Evolutionary conservation across 2,888 invertebrate species (phyloP).

Genomic region (Clunio marinus): DNA sequence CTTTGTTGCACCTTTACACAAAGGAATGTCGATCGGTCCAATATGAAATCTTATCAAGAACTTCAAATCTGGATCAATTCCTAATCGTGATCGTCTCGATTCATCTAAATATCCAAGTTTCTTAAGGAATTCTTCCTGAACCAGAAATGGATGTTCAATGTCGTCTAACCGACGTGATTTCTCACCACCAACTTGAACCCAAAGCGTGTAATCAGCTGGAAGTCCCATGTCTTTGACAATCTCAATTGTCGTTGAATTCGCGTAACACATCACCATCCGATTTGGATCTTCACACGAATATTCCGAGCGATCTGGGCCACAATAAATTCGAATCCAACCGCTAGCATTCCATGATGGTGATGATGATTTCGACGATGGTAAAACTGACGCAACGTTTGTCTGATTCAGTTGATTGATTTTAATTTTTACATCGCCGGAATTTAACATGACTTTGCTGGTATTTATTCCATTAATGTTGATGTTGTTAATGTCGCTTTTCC

Average conservation of each 20-base stretch:
- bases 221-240: constrained; percentile 41
- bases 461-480: constrained; percentile 1
- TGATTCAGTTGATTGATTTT: constrained; percentile 35
- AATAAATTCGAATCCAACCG: constrained; percentile 42
- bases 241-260: constrained; percentile 40
- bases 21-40: constrained; percentile 57
- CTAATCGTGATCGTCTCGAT: constrained; percentile 58
- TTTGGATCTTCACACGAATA: constrained; percentile 42
- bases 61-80: constrained; percentile 62
- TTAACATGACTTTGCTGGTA: constrained; percentile 28
- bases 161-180: constrained; percentile 55
- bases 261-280: constrained; percentile 42
- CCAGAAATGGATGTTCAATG: constrained; percentile 57
- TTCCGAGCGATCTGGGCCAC: constrained; percentile 42
- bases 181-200: constrained; percentile 57
- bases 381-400: constrained; percentile 21
- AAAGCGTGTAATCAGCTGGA: constrained; percentile 42
- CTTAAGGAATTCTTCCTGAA: constrained; percentile 60
- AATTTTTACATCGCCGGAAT: constrained; percentile 27
- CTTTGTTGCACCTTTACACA: constrained; percentile 50
- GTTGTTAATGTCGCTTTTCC: not conserved
- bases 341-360: constrained; percentile 39
- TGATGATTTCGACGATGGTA: constrained; percentile 1
- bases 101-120: constrained; percentile 59
- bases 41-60: constrained; percentile 60